Percentiles rank a stretch among this genome's conserved stretches.
Evolutionary conservation across 2,797 vertebrate species (phyloP).

Genomic region (Oreochromis grahami): DNA sequence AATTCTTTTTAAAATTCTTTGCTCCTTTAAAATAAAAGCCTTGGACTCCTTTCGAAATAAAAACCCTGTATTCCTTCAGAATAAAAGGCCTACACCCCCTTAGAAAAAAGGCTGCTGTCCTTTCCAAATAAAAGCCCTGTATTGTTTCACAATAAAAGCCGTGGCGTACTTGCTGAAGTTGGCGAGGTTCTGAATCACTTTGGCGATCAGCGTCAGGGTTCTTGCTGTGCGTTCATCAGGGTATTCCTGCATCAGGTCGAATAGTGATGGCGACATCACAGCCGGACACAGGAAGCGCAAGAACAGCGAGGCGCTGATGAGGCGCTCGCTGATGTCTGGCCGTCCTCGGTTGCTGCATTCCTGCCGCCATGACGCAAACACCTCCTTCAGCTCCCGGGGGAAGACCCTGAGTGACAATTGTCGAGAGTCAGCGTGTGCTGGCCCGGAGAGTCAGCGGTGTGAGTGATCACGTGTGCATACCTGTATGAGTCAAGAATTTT

Average conservation of each 20-base stretch:
- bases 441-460: not conserved
- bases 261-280: constrained; percentile 96
- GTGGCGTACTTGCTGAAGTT: constrained; percentile 89
- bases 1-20: not conserved
- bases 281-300: constrained; percentile 93
- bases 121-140: not conserved
- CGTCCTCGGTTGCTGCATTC: constrained; percentile 89
- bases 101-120: not conserved
- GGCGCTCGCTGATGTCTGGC: constrained; percentile 90
- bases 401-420: constrained; percentile 72
- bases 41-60: not conserved
- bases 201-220: constrained; percentile 92
- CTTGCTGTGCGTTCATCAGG: constrained; percentile 91
- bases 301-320: constrained; percentile 94
- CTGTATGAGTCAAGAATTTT: constrained; percentile 83
- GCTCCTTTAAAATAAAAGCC: not conserved
- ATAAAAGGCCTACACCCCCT: not conserved
- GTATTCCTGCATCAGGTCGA: constrained; percentile 92
- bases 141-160: not conserved
- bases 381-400: constrained; percentile 94
- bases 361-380: constrained; percentile 95
- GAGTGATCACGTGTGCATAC: not conserved
- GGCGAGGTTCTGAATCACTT: constrained; percentile 96
- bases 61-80: not conserved
- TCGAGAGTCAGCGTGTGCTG: not conserved